These are phyloP conservation scores for Onychomys torridus DNA, from an alignment of 2,797 vertebrate species.

Conservation along the genomic window DNA sequence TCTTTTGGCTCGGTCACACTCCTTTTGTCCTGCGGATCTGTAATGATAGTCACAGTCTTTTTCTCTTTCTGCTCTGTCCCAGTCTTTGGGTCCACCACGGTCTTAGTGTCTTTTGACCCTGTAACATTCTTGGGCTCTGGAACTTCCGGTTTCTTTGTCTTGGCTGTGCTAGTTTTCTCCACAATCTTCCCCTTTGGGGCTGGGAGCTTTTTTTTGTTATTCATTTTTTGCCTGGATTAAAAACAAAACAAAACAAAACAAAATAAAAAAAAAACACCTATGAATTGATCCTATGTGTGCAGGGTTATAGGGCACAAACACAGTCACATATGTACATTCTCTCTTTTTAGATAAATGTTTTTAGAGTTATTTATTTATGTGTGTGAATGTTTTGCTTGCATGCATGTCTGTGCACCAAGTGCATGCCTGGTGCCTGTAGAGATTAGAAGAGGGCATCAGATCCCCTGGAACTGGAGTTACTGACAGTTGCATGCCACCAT, in stretches of 20 bases:
- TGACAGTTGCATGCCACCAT: not conserved
- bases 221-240: constrained; percentile 64
- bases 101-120: not conserved
- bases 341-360: not conserved
- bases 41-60: not conserved
- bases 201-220: not conserved
- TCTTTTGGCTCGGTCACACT: not conserved
- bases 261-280: constrained; percentile 2
- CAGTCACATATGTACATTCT: not conserved
- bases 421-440: not conserved
- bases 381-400: not conserved
- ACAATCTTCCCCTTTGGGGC: not conserved
- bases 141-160: not conserved
- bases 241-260: not conserved
- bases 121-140: not conserved
- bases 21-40: not conserved
- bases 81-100: not conserved
- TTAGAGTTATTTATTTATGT: not conserved
- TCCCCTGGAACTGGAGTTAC: not conserved
- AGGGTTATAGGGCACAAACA: not conserved
- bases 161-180: not conserved
- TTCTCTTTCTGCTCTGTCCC: not conserved
- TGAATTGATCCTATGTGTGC: not conserved
- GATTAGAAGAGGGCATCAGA: not conserved
- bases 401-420: not conserved